Conservation (phyloP, 2,888 invertebrate species). For the Villa cingulata region DNA sequence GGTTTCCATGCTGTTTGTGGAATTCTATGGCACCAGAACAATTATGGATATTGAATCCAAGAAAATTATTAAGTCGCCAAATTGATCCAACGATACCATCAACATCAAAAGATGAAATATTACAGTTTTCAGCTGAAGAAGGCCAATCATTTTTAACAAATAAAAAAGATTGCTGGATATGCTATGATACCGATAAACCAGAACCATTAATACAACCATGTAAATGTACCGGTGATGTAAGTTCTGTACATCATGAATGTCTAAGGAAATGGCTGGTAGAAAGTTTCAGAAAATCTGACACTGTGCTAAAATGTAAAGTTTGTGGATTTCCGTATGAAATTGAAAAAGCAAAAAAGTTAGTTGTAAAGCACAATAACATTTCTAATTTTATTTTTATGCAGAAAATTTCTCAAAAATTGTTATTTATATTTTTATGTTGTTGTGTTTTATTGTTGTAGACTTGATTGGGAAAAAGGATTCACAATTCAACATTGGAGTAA, state of each 20-base stretch:
- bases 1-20: constrained; percentile 94
- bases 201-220: constrained; percentile 84
- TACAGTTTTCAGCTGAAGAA: constrained; percentile 34
- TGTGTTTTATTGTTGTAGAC: constrained; percentile 31
- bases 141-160: constrained; percentile 42
- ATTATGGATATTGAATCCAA: constrained; percentile 86
- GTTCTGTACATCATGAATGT: constrained; percentile 84
- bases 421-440: not conserved
- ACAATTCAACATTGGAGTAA: constrained; percentile 73
- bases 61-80: constrained; percentile 61
- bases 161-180: constrained; percentile 81
- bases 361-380: not conserved
- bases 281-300: constrained; percentile 58
- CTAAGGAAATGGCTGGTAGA: constrained; percentile 80
- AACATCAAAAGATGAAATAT: constrained; percentile 31
- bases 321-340: constrained; percentile 74
- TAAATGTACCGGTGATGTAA: constrained; percentile 82
- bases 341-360: constrained; percentile 53
- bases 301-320: constrained; percentile 66
- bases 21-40: constrained; percentile 90
- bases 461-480: constrained; percentile 74
- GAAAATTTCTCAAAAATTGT: not conserved
- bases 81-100: constrained; percentile 42
- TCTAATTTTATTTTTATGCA: not conserved
- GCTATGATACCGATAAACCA: constrained; percentile 67